Base-by-base conservation (phyloP, 2,797 vertebrate species). In the Allobates femoralis region DNA sequence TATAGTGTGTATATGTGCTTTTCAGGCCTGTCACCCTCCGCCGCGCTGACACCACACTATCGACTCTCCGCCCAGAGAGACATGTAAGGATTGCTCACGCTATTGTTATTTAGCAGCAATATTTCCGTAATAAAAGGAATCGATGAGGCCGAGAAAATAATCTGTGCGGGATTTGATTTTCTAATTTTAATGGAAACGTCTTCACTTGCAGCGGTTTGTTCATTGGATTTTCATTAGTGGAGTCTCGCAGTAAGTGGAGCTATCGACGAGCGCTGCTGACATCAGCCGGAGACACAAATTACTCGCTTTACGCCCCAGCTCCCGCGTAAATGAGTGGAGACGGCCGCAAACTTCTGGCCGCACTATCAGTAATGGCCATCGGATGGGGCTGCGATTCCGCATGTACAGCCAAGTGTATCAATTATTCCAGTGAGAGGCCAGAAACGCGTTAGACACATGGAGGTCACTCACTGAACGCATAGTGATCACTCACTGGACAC, bases 71-170 rank as follows among this genome's bases (percentile, higher is more conserved):
- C 0, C 90, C 90, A 88, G 74, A 90, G 91, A 93, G 93, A 92
- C 92, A 91, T 92, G 89, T 91, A 90, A 89, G 92, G 91, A 93
- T 92, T 91, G 91, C 92, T 92, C 91, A 90, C 93, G 90, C 91
- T 93, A 93, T 93, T 93, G 93, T 93, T 93, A 93, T 93, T 93
- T 93, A 93, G 93, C 91, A 92, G 92, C 92, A 93, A 93, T 93
- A 93, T 92, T 93, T 93, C 92, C 90, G 90, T 93, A 93, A 93
- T 93, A 93, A 91, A 92, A 91, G 91, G 90, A 92, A 93, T 93
- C 92, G 89, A 93, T 93, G 89, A 83, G 90, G 88, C 91, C 91
- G 92, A 93, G 91, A 93, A 93, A 93, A 92, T 92, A 93, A 87
- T 91, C 92, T 91, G 92, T 92, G 91, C 89, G 89, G 83, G 89